Evolutionary conservation across 1,140 invertebrate species (phyloP).

Genomic region (Venturia canescens): DNA sequence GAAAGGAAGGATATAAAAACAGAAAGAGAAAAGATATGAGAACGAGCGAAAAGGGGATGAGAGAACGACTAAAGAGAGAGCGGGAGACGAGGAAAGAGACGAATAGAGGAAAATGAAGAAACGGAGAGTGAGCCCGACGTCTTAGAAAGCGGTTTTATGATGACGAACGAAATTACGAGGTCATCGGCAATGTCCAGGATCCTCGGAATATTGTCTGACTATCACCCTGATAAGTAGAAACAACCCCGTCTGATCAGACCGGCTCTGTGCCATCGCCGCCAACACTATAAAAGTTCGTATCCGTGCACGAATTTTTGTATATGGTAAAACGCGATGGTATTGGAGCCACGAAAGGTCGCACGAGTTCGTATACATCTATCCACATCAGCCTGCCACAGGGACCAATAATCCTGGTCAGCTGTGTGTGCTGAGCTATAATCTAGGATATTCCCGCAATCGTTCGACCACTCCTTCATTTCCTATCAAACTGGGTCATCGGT

Average conservation of each 20-base stretch:
- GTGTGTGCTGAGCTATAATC: constrained; percentile 16
- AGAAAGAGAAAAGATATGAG: constrained; percentile 2
- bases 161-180: neutral
- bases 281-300: neutral
- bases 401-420: constrained; percentile 30
- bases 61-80: neutral
- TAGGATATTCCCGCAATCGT: constrained; percentile 14
- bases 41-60: neutral
- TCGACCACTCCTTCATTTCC: constrained; percentile 38
- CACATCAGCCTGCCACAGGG: neutral
- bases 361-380: constrained; percentile 8
- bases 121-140: neutral
- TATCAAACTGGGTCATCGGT: constrained; percentile 34
- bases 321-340: neutral
- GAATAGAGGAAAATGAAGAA: neutral
- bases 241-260: neutral
- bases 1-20: neutral
- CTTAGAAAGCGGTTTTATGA: neutral
- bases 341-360: constrained; percentile 17
- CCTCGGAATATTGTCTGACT: constrained; percentile 25
- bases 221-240: constrained; percentile 22
- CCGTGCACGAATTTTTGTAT: neutral
- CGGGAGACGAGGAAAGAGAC: neutral
- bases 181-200: neutral
- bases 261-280: neutral